These are phyloP conservation scores for Leptinotarsa undecemlineata DNA, from an alignment of 1,140 invertebrate genomes.

Conservation along the genomic window DNA sequence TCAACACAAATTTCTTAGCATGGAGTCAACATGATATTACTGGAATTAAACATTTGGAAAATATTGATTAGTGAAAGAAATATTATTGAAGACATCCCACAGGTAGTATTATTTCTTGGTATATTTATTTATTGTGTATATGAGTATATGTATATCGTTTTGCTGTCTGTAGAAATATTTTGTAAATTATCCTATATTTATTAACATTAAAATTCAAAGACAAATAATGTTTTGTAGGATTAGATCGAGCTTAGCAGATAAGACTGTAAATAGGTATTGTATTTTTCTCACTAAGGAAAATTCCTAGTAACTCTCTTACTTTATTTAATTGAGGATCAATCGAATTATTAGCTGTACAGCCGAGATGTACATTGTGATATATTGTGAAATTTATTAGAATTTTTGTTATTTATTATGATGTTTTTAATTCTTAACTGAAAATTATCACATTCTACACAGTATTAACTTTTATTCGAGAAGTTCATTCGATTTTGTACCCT, in stretches of 20 bases:
- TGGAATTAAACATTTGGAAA: neutral
- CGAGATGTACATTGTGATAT: conserved; percentile 51
- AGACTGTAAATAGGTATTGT: conserved; percentile 40
- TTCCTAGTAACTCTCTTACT: conserved; percentile 21
- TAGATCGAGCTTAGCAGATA: conserved; percentile 42
- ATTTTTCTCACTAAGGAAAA: conserved; percentile 26
- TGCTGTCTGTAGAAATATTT: conserved; percentile 7
- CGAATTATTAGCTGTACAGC: conserved; percentile 51
- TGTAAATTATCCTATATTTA: conserved; percentile 20
- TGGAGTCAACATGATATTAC: neutral
- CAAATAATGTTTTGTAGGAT: conserved; percentile 33
- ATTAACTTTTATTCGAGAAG: conserved; percentile 21
- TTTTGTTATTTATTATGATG: conserved; percentile 14
- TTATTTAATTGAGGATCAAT: conserved; percentile 37
- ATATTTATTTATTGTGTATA: conserved; percentile 41
- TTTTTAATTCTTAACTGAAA: neutral
- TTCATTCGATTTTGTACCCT: neutral
- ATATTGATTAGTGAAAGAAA: neutral
- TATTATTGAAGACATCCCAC: conserved; percentile 12
- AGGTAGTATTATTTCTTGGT: conserved; percentile 19
- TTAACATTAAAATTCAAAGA: conserved; percentile 33
- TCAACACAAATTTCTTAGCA: neutral
- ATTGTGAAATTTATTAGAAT: conserved; percentile 29
- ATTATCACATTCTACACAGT: conserved; percentile 21
- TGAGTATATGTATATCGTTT: conserved; percentile 42